Base-by-base conservation (phyloP, 2,888 invertebrate species). In the Gortyna flavago region DNA sequence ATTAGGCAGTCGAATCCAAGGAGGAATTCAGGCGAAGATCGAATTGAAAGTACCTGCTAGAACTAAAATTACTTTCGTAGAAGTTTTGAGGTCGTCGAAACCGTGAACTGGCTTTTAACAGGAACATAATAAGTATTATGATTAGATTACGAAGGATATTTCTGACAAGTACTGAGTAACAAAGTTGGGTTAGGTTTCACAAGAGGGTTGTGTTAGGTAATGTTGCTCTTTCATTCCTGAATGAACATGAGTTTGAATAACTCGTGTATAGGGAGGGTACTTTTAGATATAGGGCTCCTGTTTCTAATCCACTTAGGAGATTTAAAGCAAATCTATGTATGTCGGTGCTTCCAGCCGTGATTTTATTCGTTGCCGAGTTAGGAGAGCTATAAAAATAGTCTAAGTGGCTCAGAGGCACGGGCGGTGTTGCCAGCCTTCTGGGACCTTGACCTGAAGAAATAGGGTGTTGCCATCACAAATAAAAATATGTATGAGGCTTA, bases 221-320 rank as follows among this genome's bases (percentile, higher is more conserved):
- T 71, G 62, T 80, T 74, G 35, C 57, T 85, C 75, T 59, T 71
- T 54, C 41, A 59, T 75, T 71, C 41, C 41, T 8, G 66, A n/a
- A 64, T 48, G 67, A 81, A 64, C 59, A 35, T 48, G n/a, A 68
- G 62, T 75, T 64, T 67, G 59, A 66, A 62, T 77, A 61, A 71
- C 59, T 35, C 57, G 48, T 84, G 64, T 80, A 77, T 72, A 62
- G 44, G 48, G 54, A 65, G 38, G 57, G 59, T 76, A 72, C 69
- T 74, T 78, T 74, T 38, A 62, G 78, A 51, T 64, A 54, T 44
- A 57, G 74, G 35, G 69, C 51, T 81, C 64, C 74, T 81, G 66
- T 84, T 83, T 72, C 69, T 75, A 67, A 74, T 80, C 73, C 85
- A 78, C 78, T 84, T 44, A 74, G 72, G 38, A 87, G 51, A 87